phyloP scores from a whole-genome alignment of 2,888 invertebrate genomes.

The Serrognathus titanus region DNA sequence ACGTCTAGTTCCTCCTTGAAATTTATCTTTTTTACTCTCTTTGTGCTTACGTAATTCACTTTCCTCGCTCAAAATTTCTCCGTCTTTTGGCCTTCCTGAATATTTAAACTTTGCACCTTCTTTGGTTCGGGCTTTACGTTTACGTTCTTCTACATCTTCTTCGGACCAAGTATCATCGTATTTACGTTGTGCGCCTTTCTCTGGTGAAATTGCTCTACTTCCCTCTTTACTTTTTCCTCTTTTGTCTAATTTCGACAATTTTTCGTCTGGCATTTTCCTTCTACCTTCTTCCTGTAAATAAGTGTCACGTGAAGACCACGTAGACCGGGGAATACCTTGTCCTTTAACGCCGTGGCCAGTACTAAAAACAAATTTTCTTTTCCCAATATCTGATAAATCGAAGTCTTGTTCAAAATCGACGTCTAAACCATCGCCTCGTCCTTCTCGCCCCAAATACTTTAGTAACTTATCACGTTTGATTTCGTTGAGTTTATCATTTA shows the following conservation, averaged over 20 bases:
- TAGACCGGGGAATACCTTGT: too few relatives aligned
- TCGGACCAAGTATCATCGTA: neutral
- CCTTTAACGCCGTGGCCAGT: too few relatives aligned
- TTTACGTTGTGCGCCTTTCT: slow-evolving; percentile 3
- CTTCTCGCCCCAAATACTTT: neutral
- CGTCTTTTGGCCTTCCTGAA: neutral
- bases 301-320: too few relatives aligned
- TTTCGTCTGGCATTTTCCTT: neutral
- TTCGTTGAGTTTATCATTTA: slow-evolving; percentile 1
- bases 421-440: neutral
- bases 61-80: neutral
- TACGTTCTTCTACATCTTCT: slow-evolving; percentile 1
- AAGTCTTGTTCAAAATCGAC: neutral
- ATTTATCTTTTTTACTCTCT: neutral
- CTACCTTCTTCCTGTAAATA: too few relatives aligned
- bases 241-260: slow-evolving; percentile 1
- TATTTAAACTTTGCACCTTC: neutral
- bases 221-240: slow-evolving; percentile 5
- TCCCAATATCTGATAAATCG: neutral
- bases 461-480: neutral
- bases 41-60: neutral
- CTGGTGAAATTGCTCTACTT: neutral
- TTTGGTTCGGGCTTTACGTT: neutral
- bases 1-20: neutral
- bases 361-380: too few relatives aligned